These are phyloP conservation scores for Formicarius rufipectus DNA, from an alignment of 2,113 vertebrate species.

Conservation along the genomic window DNA sequence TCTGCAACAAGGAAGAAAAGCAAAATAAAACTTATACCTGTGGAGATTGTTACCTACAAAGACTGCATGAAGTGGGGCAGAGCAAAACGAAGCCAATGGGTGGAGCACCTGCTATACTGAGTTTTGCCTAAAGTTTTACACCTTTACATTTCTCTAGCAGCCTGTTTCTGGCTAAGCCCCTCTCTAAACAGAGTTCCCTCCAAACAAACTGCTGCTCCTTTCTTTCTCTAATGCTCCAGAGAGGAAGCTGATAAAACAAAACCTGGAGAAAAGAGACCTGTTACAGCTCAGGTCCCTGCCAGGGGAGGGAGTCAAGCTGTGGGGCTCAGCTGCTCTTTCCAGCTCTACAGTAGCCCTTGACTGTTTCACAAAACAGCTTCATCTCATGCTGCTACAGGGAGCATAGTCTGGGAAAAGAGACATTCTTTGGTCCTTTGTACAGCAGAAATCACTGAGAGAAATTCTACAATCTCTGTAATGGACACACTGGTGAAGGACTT, in stretches of 20 bases:
- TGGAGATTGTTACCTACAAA: not conserved
- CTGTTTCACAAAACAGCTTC: not conserved
- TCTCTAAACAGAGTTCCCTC: not conserved
- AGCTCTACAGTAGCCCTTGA: not conserved
- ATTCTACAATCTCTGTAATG: not conserved
- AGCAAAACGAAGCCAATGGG: not conserved
- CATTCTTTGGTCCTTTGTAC: not conserved
- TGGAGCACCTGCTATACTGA: not conserved
- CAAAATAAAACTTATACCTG: not conserved
- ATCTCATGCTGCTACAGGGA: not conserved
- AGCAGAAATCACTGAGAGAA: not conserved
- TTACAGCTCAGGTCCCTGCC: not conserved
- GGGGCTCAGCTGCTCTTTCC: not conserved
- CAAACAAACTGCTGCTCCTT: not conserved
- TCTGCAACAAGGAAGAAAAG: not conserved
- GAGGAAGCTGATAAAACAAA: not conserved
- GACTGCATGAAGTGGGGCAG: not conserved
- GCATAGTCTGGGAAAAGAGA: not conserved
- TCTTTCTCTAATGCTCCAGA: not conserved
- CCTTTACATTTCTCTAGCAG: not conserved
- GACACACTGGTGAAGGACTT: not conserved
- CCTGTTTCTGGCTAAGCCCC: not conserved
- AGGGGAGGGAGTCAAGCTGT: not conserved
- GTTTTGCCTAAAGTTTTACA: not conserved
- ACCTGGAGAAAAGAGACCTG: not conserved